A percentile compares a stretch with the other conserved stretches of the same genome.
Conservation (phyloP, 2,888 invertebrate species). For the Agriopis aurantiaria region DNA sequence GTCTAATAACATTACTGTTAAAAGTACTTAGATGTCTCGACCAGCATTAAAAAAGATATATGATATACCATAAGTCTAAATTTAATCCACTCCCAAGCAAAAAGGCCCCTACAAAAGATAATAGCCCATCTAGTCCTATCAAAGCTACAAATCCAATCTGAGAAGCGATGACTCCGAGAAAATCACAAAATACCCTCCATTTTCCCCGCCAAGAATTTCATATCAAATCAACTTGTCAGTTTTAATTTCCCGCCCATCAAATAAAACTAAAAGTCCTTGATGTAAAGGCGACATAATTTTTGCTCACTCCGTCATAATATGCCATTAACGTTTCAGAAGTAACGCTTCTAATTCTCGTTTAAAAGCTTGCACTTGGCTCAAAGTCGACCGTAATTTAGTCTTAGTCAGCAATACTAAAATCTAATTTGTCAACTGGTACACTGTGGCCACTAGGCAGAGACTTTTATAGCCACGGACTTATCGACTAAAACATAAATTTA, state of each 20-base stretch:
- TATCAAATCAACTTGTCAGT: slow-evolving; percentile 48
- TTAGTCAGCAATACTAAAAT: slow-evolving; percentile 83
- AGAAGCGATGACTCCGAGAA: slow-evolving; percentile 29
- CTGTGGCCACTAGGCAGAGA: slow-evolving; percentile 61
- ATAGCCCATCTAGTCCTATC: slow-evolving; percentile 34
- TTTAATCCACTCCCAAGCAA: slow-evolving; percentile 22
- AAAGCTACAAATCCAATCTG: slow-evolving; percentile 36
- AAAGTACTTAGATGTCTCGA: not conserved
- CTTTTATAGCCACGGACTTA: slow-evolving; percentile 38
- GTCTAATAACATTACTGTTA: not conserved
- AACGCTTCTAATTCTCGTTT: slow-evolving; percentile 82
- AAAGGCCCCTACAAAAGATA: slow-evolving; percentile 26
- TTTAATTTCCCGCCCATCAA: slow-evolving; percentile 44
- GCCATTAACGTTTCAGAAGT: slow-evolving; percentile 81
- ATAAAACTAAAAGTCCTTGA: slow-evolving; percentile 59
- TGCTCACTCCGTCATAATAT: slow-evolving; percentile 81
- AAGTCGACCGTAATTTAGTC: slow-evolving; percentile 84
- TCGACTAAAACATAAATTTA: slow-evolving; percentile 9
- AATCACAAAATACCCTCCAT: slow-evolving; percentile 35
- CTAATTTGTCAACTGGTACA: slow-evolving; percentile 82
- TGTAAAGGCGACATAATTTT: slow-evolving; percentile 73
- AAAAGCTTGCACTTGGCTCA: slow-evolving; percentile 85
- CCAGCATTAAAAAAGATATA: slow-evolving; percentile 1
- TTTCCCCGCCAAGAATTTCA: slow-evolving; percentile 34
- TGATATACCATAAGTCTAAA: slow-evolving; percentile 30